phyloP scores from a whole-genome alignment of 2,888 invertebrate genomes.

The Adelognathus sp. region DNA sequence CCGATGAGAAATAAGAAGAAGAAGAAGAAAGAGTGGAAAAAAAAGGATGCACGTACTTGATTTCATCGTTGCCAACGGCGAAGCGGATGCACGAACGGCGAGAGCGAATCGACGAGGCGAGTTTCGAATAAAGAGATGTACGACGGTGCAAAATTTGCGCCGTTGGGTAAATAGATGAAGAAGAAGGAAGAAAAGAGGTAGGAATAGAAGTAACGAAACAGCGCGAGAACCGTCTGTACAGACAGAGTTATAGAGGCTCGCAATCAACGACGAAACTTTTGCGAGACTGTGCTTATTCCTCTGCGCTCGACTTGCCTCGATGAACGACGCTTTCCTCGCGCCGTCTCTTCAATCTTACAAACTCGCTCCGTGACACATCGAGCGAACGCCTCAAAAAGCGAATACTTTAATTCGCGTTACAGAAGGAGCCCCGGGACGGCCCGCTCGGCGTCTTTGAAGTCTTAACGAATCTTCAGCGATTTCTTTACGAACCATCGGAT shows the following conservation, averaged over 20 bases:
- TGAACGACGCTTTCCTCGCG: slow-evolving; percentile 39
- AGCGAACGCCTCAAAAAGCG: slow-evolving; percentile 47
- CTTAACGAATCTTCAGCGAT: slow-evolving; percentile 65
- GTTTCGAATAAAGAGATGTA: slow-evolving; percentile 34
- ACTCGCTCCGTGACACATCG: background rate
- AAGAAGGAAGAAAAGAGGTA: background rate
- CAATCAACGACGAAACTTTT: slow-evolving; percentile 55
- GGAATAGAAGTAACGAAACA: background rate
- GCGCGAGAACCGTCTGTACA: background rate
- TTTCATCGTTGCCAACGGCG: slow-evolving; percentile 33
- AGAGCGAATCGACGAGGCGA: background rate
- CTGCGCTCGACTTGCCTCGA: slow-evolving; percentile 36
- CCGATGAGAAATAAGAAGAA: slow-evolving; percentile 21
- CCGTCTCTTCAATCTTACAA: slow-evolving; percentile 42
- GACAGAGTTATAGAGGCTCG: slow-evolving; percentile 12
- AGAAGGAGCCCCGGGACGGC: slow-evolving; percentile 24
- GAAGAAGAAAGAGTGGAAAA: slow-evolving; percentile 4
- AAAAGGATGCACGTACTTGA: slow-evolving; percentile 30
- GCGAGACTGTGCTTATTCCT: slow-evolving; percentile 21
- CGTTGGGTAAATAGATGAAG: slow-evolving; percentile 41
- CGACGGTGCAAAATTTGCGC: slow-evolving; percentile 49
- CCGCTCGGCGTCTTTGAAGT: slow-evolving; percentile 66
- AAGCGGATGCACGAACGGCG: background rate
- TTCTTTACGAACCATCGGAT: slow-evolving; percentile 64
- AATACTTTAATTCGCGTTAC: slow-evolving; percentile 65